Conservation (phyloP, 2,113 vertebrate species). For the Puntigrus tetrazona region DNA sequence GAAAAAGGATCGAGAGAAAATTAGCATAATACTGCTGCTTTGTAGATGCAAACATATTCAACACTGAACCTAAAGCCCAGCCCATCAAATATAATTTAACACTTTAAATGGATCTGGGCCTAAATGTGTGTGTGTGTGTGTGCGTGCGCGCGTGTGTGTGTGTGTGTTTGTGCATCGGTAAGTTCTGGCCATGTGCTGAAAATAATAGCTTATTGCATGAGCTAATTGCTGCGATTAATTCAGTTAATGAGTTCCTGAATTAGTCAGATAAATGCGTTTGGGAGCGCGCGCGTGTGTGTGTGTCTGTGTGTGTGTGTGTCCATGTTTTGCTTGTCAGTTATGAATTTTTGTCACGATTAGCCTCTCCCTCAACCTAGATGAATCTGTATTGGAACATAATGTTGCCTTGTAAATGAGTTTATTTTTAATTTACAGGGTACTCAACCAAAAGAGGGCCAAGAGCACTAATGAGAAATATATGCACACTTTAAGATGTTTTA, state of each 20-base stretch:
- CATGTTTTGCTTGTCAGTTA: conserved; percentile 13
- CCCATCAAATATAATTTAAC: conserved; percentile 18
- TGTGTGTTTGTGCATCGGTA: conserved; percentile 16
- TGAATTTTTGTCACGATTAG: conserved; percentile 26
- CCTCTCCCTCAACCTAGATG: conserved; percentile 11
- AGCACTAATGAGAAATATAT: conserved; percentile 41
- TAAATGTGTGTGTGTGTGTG: conserved; percentile 31
- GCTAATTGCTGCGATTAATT: conserved; percentile 44
- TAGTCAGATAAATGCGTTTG: conserved; percentile 34
- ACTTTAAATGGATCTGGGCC: neutral
- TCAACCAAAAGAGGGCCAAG: conserved; percentile 18
- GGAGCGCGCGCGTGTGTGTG: neutral
- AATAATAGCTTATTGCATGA: conserved; percentile 41
- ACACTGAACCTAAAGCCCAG: neutral
- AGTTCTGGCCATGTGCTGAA: conserved; percentile 20
- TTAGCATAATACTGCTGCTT: conserved; percentile 12
- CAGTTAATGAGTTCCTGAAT: conserved; percentile 42
- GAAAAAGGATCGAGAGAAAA: neutral
- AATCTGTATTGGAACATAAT: conserved; percentile 31
- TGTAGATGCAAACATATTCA: conserved; percentile 9
- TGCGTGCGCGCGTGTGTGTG: conserved; percentile 31
- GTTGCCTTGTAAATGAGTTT: conserved; percentile 34
- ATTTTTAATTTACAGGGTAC: conserved; percentile 33
- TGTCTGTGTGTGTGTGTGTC: conserved; percentile 10
- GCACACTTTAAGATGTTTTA: conserved; percentile 7